Percentiles rank a stretch among this genome's conserved stretches.
Evolutionary conservation across 2,113 vertebrate genomes (phyloP).

Genomic region (Physeter macrocephalus): DNA sequence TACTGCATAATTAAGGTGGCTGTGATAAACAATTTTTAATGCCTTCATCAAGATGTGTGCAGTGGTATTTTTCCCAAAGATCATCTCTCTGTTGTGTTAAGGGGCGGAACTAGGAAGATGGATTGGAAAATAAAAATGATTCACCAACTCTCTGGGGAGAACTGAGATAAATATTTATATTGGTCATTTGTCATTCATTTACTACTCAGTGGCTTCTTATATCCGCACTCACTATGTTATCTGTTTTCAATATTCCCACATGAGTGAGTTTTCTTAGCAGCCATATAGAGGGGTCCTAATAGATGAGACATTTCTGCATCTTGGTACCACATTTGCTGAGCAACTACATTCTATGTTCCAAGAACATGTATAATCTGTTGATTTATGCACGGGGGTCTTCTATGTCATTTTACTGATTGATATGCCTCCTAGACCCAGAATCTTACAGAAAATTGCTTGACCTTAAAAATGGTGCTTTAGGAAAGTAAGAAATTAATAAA

Average conservation of each 20-base stretch:
- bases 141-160: not conserved
- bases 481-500: not conserved
- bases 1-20: not conserved
- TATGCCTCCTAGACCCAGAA: not conserved
- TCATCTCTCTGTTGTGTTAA: not conserved
- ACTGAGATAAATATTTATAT: conserved; percentile 22
- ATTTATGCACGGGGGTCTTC: not conserved
- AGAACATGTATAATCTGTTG: not conserved
- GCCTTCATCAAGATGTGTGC: not conserved
- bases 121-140: conserved; percentile 5
- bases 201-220: not conserved
- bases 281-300: not conserved
- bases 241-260: not conserved
- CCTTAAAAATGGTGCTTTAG: not conserved
- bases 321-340: not conserved
- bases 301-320: not conserved
- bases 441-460: not conserved
- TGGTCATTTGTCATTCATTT: conserved; percentile 2
- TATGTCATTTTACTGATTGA: not conserved
- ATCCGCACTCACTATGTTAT: not conserved
- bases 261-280: not conserved
- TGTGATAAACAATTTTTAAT: not conserved
- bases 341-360: not conserved
- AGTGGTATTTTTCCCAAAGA: not conserved
- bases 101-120: not conserved